A percentile compares a stretch with the other conserved stretches of the same genome.
Conservation (phyloP, 2,888 invertebrate genomes). For the Calephelis perditalis region DNA sequence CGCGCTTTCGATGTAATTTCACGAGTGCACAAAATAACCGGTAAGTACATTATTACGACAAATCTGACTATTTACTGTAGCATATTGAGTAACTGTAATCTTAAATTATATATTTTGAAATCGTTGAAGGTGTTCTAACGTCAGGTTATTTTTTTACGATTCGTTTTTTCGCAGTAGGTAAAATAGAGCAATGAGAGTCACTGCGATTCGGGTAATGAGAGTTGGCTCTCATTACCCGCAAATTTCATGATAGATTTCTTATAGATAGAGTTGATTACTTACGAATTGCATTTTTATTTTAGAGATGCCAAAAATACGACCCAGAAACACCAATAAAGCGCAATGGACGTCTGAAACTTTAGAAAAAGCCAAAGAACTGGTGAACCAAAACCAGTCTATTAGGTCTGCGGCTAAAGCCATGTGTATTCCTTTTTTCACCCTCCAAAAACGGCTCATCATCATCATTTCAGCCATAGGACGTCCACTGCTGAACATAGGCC, state of each 20-base stretch:
- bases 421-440: slow-evolving; percentile 31
- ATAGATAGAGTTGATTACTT: slow-evolving; percentile 18
- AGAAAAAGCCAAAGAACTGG: slow-evolving; percentile 22
- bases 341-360: slow-evolving; percentile 27
- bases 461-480: too few relatives aligned
- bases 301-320: slow-evolving; percentile 22
- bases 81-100: slow-evolving; percentile 20
- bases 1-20: slow-evolving; percentile 28
- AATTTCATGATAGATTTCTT: slow-evolving; percentile 20
- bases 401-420: slow-evolving; percentile 29
- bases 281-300: slow-evolving; percentile 20
- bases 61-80: slow-evolving; percentile 23
- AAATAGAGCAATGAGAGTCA: slow-evolving; percentile 24
- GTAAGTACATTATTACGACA: slow-evolving; percentile 23
- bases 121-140: slow-evolving; percentile 21
- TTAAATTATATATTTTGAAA: slow-evolving; percentile 23
- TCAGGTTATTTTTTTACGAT: slow-evolving; percentile 20
- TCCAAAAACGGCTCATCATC: slow-evolving; percentile 30
- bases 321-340: slow-evolving; percentile 25
- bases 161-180: slow-evolving; percentile 22
- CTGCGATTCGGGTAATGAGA: slow-evolving; percentile 24
- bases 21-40: slow-evolving; percentile 26
- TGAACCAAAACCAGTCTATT: slow-evolving; percentile 27
- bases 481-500: too few relatives aligned
- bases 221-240: slow-evolving; percentile 26